Evolutionary conservation across 2,113 vertebrate genomes (phyloP).

Genomic region (Prochilodus magdalenae): DNA sequence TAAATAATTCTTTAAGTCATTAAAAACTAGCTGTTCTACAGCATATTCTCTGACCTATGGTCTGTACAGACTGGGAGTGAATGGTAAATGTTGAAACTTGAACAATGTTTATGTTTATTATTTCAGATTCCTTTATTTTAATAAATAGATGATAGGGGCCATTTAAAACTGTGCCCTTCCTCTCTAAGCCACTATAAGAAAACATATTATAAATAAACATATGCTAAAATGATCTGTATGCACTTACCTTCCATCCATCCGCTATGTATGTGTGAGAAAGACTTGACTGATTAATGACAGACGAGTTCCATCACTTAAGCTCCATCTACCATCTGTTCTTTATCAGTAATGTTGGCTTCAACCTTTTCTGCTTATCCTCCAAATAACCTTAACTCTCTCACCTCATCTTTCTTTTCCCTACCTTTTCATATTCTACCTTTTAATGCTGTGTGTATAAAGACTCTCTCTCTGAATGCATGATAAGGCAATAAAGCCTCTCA

Average conservation of each 20-base stretch:
- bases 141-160: too few relatives aligned
- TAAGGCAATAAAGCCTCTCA: not conserved
- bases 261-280: not conserved
- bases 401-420: not conserved
- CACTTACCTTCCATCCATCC: not conserved
- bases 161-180: too few relatives aligned
- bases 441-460: not conserved
- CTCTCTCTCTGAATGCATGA: not conserved
- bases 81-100: too few relatives aligned
- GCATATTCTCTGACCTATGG: too few relatives aligned
- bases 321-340: constrained; percentile 12
- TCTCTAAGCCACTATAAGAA: too few relatives aligned
- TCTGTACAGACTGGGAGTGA: too few relatives aligned
- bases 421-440: not conserved
- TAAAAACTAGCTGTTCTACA: too few relatives aligned
- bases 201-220: too few relatives aligned
- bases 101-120: too few relatives aligned
- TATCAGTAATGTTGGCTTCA: not conserved
- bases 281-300: not conserved
- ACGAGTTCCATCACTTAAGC: not conserved
- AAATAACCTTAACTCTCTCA: not conserved
- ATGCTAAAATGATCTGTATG: not conserved
- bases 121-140: too few relatives aligned
- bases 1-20: too few relatives aligned
- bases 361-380: constrained; percentile 3